A percentile compares a stretch with the other conserved stretches of the same genome.
Evolutionary conservation across 2,797 vertebrate genomes (phyloP).

Genomic region (Coregonus ussuriensis): DNA sequence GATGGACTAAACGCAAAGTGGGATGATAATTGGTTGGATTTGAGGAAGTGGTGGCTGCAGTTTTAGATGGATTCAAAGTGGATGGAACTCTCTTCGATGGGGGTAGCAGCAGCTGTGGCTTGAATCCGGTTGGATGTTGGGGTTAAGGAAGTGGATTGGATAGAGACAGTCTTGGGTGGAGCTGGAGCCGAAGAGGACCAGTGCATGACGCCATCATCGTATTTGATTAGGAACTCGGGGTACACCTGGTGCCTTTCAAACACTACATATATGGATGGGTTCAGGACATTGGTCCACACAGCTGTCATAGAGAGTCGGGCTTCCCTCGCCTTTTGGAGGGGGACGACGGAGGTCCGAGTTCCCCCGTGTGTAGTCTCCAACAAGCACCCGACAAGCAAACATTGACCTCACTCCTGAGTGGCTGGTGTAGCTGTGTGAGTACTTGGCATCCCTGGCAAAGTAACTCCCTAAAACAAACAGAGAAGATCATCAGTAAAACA

Average conservation of each 20-base stretch:
- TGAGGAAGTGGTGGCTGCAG: background rate
- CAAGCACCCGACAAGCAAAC: constrained; percentile 82
- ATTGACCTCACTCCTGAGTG: constrained; percentile 51
- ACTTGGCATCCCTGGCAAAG: constrained; percentile 82
- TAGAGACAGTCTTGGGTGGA: background rate
- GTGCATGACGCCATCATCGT: constrained; percentile 15
- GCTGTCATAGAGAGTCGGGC: constrained; percentile 50
- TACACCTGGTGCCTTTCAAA: constrained; percentile 58
- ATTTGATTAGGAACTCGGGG: constrained; percentile 58
- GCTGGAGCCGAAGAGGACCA: background rate
- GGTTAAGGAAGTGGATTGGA: background rate
- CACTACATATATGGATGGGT: constrained; percentile 54
- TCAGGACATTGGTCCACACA: constrained; percentile 44
- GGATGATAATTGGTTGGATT: background rate
- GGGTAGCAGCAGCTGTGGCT: background rate
- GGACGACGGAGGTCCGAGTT: constrained; percentile 48
- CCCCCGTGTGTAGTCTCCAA: constrained; percentile 76
- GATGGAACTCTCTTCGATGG: background rate
- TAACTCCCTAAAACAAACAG: constrained; percentile 77
- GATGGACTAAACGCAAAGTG: background rate
- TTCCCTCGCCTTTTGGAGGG: constrained; percentile 42
- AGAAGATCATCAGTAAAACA: background rate
- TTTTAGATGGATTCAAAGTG: background rate
- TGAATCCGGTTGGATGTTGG: background rate
- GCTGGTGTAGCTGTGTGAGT: constrained; percentile 74